These are phyloP conservation scores for Pseudanteris insignis DNA, from an alignment of 2,888 invertebrate species.

Conservation along the genomic window DNA sequence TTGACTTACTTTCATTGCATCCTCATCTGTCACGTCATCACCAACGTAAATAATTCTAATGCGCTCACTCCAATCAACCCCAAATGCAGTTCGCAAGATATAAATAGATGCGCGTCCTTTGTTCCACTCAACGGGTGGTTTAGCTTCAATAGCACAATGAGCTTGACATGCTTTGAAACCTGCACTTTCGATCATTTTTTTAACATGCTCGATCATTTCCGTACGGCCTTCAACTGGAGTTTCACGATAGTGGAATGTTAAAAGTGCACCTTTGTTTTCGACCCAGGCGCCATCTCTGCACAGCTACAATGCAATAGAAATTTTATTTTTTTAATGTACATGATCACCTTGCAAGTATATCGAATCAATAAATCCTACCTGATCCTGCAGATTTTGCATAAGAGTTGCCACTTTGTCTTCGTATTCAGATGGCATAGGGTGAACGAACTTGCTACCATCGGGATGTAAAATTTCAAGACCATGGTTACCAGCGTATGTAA, in stretches of 20 bases:
- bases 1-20: conserved; percentile 82
- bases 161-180: conserved; percentile 84
- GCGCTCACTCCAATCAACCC: conserved; percentile 90
- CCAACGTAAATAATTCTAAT: conserved; percentile 90
- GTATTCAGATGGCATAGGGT: conserved; percentile 88
- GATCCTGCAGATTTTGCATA: conserved; percentile 82
- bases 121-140: conserved; percentile 91
- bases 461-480: conserved; percentile 89
- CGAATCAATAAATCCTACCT: too few relatives aligned
- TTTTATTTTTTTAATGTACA: too few relatives aligned
- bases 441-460: conserved; percentile 89
- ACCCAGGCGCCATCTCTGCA: conserved; percentile 92
- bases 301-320: conserved; percentile 73
- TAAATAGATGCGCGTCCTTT: conserved; percentile 91
- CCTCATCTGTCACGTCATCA: conserved; percentile 89
- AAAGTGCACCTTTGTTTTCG: conserved; percentile 86
- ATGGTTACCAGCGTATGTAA: conserved; percentile 91
- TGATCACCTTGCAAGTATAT: too few relatives aligned
- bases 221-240: conserved; percentile 77
- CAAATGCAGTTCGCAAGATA: conserved; percentile 88
- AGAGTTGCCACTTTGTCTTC: conserved; percentile 82
- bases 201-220: conserved; percentile 77
- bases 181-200: conserved; percentile 76
- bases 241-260: conserved; percentile 89
- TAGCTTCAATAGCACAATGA: conserved; percentile 89